Base-by-base conservation (phyloP, 2,888 invertebrate species). In the Gryllus longicercus region DNA sequence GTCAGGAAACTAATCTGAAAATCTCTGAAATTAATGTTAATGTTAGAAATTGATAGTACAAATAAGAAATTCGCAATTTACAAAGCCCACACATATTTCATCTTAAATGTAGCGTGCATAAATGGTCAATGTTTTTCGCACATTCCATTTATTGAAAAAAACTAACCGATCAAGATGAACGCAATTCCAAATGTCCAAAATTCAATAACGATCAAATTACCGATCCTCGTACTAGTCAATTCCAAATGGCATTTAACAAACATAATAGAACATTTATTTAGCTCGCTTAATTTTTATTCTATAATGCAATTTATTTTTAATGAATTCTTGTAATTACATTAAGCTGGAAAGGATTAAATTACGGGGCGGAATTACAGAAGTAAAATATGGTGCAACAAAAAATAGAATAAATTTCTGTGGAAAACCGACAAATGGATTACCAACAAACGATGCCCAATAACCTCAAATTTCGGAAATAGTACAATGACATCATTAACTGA, bases 241-340 rank as follows among this genome's bases (percentile, higher is more conserved):
- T 63, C 11, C 63, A 63, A 63, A 18, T n/a, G n/a, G n/a, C 63
- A 63, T 63, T 63, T 63, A 63, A n/a, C 16, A n/a, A 63, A 63
- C 63, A n/a, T 63, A 63, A 63, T 63, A 63, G 63, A 63, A 63
- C 63, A 63, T 63, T 38, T 63, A 63, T 63, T 63, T 63, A 63
- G 16, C 16, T 63, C 63, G 63, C n/a, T 10, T 18, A 63, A 18
- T 63, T 63, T 63, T 63, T 63, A 63, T 63, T 63, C 63, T 63
- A 63, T 63, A 63, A 63, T 16, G 63, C 8, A 63, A 63, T 63
- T 63, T 63, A 63, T 63, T 63, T 63, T 63, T 63, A 63, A 63
- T 63, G 63, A 63, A 63, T 63, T 18, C 63, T 63, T 63, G 63
- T 63, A 63, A 63, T 63, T 63, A 63, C 63, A 63, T 63, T 63